Evolutionary conservation across 2,888 invertebrate species (phyloP), one percentile per base, ranked within the genome.

Genomic region (Augiades crinisus): DNA sequence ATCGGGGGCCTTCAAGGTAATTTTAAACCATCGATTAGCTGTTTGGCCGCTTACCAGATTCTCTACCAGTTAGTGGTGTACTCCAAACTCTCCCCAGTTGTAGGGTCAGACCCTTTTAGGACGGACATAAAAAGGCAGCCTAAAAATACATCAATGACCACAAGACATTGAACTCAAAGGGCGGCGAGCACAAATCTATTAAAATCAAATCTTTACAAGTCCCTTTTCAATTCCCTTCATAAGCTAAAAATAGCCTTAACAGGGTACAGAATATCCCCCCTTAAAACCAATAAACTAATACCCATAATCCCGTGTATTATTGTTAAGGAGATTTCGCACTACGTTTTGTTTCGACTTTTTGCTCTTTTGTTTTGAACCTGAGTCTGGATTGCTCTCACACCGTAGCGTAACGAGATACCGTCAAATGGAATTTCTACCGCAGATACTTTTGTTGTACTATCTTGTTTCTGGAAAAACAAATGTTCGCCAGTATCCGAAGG

Each of bases 341-440:
- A 62, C 64, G 62, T 65, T 70, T 67, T 57, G 68, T 65, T n/a
- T n/a, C n/a, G n/a, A n/a, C n/a, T n/a, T n/a, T n/a, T n/a, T n/a
- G 60, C 65, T 63, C 62, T 67, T 67, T 70, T 68, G 59, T 67
- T 68, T 69, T 70, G 53, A 51, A 54, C 49, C 49, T 49, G 41
- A 40, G 24, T 41, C 41, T 34, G n/a, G 33, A 17, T 0, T 31
- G 10, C 40, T 24, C 19, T 49, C 21, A 49, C 49, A 49, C 49
- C 34, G 41, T 24, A 41, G 41, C 5, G 49, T 49, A 49, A 49
- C 12, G 17, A 6, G 41, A 49, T 41, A 41, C n/a, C 17, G 10
- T 12, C 8, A 41, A 12, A 33, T 47, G 10, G 38, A 8, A 19
- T 41, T 24, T 34, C 1, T 17, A 27, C 33, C 40, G 16, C 31